A percentile compares a stretch with the other conserved stretches of the same genome.
Evolutionary conservation across 2,797 vertebrate genomes (phyloP).

Genomic region (Periophthalmus magnuspinnatus): DNA sequence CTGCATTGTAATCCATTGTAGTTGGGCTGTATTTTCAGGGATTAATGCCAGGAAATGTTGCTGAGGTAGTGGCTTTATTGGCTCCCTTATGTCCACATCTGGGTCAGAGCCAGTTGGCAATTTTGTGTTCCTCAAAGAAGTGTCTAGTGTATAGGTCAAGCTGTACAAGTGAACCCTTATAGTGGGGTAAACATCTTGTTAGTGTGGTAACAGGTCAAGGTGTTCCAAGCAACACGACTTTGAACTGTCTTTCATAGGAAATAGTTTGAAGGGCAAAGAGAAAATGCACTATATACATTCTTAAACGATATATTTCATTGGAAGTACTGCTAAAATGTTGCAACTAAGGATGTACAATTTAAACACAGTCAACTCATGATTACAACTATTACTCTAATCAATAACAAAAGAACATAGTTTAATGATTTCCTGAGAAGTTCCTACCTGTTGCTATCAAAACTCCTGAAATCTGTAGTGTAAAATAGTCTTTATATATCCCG

Average conservation of each 20-base stretch:
- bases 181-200: constrained; percentile 42
- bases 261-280: constrained; percentile 11
- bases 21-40: constrained; percentile 36
- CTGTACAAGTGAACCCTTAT: constrained; percentile 25
- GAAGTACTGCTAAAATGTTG: too few species aligned
- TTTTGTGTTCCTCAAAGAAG: constrained; percentile 29
- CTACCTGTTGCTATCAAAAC: too few species aligned
- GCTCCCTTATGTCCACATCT: constrained; percentile 47
- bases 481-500: too few species aligned
- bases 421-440: too few species aligned
- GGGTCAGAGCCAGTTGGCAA: constrained; percentile 36
- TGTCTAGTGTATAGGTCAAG: constrained; percentile 38
- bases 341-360: too few species aligned
- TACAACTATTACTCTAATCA: too few species aligned
- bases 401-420: too few species aligned
- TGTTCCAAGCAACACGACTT: constrained; percentile 47
- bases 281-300: background rate
- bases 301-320: background rate
- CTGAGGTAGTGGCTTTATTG: constrained; percentile 45
- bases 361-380: too few species aligned
- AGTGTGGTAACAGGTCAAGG: constrained; percentile 36
- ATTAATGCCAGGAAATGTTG: constrained; percentile 52
- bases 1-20: constrained; percentile 16
- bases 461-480: too few species aligned
- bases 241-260: constrained; percentile 34